These are phyloP conservation scores for Leptoteleia sp. DNA, from an alignment of 1,140 invertebrate genomes.

Conservation along the genomic window DNA sequence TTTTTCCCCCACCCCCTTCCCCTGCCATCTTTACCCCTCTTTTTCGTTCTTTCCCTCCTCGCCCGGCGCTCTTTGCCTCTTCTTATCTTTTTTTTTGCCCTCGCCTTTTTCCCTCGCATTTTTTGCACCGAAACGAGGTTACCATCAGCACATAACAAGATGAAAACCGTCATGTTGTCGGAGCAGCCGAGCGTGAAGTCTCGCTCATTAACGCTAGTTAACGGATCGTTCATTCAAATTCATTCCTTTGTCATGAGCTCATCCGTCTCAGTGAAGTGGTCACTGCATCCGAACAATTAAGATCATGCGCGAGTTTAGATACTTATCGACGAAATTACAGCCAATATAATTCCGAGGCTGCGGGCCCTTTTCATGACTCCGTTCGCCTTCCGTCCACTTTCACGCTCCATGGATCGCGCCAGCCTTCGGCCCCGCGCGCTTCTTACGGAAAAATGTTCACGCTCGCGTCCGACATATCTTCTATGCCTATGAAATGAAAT, in stretches of 20 bases:
- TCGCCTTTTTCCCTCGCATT: conserved; percentile 41
- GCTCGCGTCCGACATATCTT: not conserved
- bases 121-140: conserved; percentile 62
- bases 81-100: too few species aligned
- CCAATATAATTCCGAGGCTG: conserved; percentile 47
- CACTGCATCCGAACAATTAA: conserved; percentile 67
- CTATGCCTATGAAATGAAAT: too few species aligned
- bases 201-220: conserved; percentile 68
- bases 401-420: conserved; percentile 24
- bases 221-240: conserved; percentile 69
- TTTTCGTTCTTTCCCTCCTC: conserved; percentile 22
- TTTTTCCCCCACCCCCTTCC: conserved; percentile 7
- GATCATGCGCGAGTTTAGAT: conserved; percentile 67
- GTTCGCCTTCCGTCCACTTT: conserved; percentile 43
- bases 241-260: conserved; percentile 68
- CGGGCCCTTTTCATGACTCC: conserved; percentile 58
- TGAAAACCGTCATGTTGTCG: conserved; percentile 64
- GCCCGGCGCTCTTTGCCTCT: too few species aligned
- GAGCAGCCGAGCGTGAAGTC: conserved; percentile 62
- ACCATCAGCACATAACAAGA: conserved; percentile 62
- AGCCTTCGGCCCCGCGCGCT: conserved; percentile 8
- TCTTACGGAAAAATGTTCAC: conserved; percentile 34
- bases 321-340: conserved; percentile 64
- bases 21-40: conserved; percentile 3
- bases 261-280: conserved; percentile 62